These are phyloP conservation scores for Laodelphax striatellus DNA, from an alignment of 1,140 invertebrate species.

Conservation along the genomic window DNA sequence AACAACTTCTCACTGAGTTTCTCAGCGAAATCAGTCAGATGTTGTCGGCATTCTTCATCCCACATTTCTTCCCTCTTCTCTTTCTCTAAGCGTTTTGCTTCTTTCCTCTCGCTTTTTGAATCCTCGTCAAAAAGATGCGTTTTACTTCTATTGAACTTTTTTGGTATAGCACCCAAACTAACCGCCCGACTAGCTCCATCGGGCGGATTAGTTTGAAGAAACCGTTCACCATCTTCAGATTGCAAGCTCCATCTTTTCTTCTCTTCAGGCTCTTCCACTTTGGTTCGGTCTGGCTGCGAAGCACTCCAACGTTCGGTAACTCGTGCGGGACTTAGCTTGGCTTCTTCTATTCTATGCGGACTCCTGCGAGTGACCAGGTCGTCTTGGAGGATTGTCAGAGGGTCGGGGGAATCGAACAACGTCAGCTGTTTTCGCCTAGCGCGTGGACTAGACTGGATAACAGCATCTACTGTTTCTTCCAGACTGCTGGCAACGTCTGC, in stretches of 20 bases:
- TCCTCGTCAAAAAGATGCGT: background rate
- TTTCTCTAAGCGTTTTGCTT: slow-evolving; percentile 1
- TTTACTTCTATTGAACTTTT: background rate
- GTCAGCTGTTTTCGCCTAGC: slow-evolving; percentile 37
- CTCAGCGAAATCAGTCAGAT: slow-evolving; percentile 65
- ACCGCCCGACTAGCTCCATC: background rate
- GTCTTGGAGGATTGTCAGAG: slow-evolving; percentile 22
- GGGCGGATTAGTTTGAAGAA: background rate
- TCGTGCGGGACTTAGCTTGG: background rate
- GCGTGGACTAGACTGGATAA: slow-evolving; percentile 43
- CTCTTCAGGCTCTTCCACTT: too few relatives aligned
- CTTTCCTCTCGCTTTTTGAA: background rate
- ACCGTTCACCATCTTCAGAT: background rate
- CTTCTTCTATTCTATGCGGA: slow-evolving; percentile 4
- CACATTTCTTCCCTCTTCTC: slow-evolving; percentile 36
- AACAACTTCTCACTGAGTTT: slow-evolving; percentile 59
- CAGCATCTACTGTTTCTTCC: slow-evolving; percentile 52
- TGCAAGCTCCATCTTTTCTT: slow-evolving; percentile 9
- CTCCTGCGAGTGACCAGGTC: slow-evolving; percentile 10
- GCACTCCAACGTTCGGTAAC: background rate
- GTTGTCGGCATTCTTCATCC: slow-evolving; percentile 49
- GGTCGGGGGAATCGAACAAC: slow-evolving; percentile 34
- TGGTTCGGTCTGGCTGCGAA: background rate
- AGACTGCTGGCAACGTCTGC: slow-evolving; percentile 50
- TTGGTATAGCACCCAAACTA: slow-evolving; percentile 10